phyloP scores from a whole-genome alignment of 1,140 invertebrate genomes.

The Sipha flava region DNA sequence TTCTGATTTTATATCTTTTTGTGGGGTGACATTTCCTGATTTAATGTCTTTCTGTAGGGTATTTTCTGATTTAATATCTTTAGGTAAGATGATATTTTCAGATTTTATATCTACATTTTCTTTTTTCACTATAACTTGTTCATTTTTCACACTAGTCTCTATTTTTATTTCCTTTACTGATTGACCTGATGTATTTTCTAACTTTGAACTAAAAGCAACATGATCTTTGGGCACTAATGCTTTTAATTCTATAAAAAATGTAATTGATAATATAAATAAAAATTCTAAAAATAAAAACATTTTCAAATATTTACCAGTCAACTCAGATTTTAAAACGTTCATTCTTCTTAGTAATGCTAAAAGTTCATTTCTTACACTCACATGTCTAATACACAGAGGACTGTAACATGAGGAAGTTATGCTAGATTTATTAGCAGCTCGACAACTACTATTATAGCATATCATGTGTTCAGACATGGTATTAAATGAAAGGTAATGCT shows the following conservation, averaged over 20 bases:
- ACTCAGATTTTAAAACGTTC: conserved; percentile 3
- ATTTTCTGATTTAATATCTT: conserved; percentile 43
- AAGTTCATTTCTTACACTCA: conserved; percentile 5
- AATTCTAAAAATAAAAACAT: not conserved
- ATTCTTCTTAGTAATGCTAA: not conserved
- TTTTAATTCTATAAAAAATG: conserved; percentile 12
- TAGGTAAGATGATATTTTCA: not conserved
- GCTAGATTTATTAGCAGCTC: conserved; percentile 12
- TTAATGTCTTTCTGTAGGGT: too few relatives aligned
- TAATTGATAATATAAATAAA: not conserved
- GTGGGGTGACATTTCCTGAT: not conserved
- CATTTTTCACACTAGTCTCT: conserved; percentile 25
- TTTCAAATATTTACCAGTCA: not conserved
- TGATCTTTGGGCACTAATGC: not conserved
- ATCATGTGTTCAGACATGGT: conserved; percentile 24
- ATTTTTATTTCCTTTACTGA: conserved; percentile 33
- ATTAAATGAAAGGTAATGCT: conserved; percentile 15
- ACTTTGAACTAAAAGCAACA: not conserved
- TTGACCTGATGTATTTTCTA: not conserved
- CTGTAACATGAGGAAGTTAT: not conserved
- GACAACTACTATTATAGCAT: conserved; percentile 23
- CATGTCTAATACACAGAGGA: conserved; percentile 14
- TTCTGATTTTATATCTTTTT: conserved; percentile 41
- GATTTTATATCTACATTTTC: conserved; percentile 33
- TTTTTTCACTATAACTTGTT: conserved; percentile 32